Evolutionary conservation across 2,113 vertebrate genomes (phyloP), one percentile per base, ranked within the genome.

Genomic region (Tetraodon nigroviridis): DNA sequence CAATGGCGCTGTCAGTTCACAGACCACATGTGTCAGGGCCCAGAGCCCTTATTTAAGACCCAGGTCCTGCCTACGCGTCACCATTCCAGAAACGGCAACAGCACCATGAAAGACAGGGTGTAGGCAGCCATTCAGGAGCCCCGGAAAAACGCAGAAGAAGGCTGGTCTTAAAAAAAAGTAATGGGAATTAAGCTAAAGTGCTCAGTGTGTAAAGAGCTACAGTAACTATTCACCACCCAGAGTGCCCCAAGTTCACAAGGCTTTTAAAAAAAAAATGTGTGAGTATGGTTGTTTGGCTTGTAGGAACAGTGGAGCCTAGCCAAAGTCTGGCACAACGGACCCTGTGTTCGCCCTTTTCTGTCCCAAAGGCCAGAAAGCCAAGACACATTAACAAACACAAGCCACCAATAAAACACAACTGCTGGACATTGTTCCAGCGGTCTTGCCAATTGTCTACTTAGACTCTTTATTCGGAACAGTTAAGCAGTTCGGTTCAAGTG

Each of bases 321-420:
- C 90, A 90, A 63, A 42, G 37, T 51, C 52, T 55, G 46, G 67
- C 72, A 89, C 82, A 90, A 86, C 76, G 81, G 88, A 71, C 82
- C 71, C 81, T 89, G 85, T 90, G 85, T 90, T 83, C 45, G 55
- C 53, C 58, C 63, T 29, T 42, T 62, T 64, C 67, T 83, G 56
- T 61, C 57, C 61, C 64, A 69, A 22, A 55, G 50, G 79, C 37
- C 63, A 58, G 69, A 63, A 60, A 79, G 78, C 78, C 73, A 75
- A 86, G 81, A 87, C 82, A 81, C 81, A 71, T 84, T 87, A 85
- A 87, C 83, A 87, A 90, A 87, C 80, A 86, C 76, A 79, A 84
- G 74, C 52, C 29, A 73, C 73, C 67, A 79, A 82, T 86, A 87
- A 89, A 90, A 82, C 73, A 57, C 71, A 61, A 73, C 73, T 61